Evolutionary conservation across 2,888 invertebrate genomes (phyloP).

Genomic region (Zhuqinia jingwanae): DNA sequence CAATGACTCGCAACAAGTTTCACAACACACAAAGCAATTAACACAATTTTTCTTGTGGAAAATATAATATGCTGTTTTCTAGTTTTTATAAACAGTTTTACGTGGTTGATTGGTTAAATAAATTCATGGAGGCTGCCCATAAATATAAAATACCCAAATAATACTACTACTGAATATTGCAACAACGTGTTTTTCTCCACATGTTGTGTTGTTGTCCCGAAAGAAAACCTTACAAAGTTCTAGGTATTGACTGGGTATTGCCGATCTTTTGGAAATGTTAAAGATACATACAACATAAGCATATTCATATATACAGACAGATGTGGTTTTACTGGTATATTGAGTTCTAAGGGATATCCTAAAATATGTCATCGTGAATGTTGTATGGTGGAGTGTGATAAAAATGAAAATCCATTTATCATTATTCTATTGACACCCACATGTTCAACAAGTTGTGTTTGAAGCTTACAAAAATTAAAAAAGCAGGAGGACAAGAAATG

Average conservation of each 20-base stretch:
- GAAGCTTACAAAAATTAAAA: not conserved
- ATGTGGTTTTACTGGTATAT: not conserved
- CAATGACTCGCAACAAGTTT: not conserved
- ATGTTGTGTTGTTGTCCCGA: not conserved
- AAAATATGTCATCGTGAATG: not conserved
- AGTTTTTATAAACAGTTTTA: too few relatives aligned
- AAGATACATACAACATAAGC: not conserved
- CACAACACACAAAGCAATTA: too few relatives aligned
- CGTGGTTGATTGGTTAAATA: too few relatives aligned
- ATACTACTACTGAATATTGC: too few relatives aligned
- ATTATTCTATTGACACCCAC: not conserved
- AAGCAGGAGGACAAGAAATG: not conserved
- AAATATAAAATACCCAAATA: too few relatives aligned
- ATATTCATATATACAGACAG: not conserved
- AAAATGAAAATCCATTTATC: not conserved
- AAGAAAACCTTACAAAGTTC: not conserved
- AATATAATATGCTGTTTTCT: too few relatives aligned
- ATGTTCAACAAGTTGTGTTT: constrained; percentile 3
- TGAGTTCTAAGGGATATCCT: too few relatives aligned
- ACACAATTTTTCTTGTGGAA: too few relatives aligned
- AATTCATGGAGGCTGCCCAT: too few relatives aligned
- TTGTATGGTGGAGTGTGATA: constrained; percentile 1
- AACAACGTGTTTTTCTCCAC: not conserved
- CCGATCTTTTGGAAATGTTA: not conserved
- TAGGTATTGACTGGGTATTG: not conserved